These are phyloP conservation scores for Neolamprologus longior DNA, from an alignment of 2,113 vertebrate genomes.

Conservation along the genomic window DNA sequence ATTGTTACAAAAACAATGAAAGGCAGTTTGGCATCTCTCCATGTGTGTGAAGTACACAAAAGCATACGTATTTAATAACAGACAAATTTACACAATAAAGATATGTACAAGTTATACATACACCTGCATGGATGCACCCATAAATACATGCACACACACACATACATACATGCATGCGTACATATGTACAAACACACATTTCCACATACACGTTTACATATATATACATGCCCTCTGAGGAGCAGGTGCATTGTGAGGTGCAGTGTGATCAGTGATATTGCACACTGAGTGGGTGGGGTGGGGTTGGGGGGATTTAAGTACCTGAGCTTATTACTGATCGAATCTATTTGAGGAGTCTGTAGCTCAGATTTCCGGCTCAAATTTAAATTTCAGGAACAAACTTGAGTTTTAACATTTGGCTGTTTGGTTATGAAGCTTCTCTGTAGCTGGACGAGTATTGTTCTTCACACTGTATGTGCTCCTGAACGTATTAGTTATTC, in stretches of 20 bases:
- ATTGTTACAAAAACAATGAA: accelerated
- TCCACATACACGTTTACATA: neutral
- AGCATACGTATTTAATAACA: neutral
- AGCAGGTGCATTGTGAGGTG: neutral
- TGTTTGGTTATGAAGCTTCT: neutral
- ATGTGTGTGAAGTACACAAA: neutral
- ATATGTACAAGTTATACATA: accelerated
- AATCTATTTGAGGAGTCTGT: neutral
- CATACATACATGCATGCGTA: neutral
- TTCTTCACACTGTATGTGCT: neutral
- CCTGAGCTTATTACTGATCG: accelerated
- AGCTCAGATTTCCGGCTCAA: neutral
- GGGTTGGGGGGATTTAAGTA: neutral
- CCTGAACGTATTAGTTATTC: accelerated
- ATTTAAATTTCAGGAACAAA: accelerated
- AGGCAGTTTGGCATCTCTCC: neutral
- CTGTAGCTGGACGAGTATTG: neutral
- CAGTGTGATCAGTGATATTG: neutral
- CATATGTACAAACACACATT: accelerated
- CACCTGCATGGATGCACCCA: neutral
- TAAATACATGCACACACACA: neutral
- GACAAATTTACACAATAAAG: neutral
- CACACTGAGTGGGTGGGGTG: neutral
- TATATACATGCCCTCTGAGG: neutral
- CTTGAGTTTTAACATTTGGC: neutral